Evolutionary conservation across 2,888 invertebrate genomes (phyloP).

Genomic region (Chaetogeoica ovagalla): DNA sequence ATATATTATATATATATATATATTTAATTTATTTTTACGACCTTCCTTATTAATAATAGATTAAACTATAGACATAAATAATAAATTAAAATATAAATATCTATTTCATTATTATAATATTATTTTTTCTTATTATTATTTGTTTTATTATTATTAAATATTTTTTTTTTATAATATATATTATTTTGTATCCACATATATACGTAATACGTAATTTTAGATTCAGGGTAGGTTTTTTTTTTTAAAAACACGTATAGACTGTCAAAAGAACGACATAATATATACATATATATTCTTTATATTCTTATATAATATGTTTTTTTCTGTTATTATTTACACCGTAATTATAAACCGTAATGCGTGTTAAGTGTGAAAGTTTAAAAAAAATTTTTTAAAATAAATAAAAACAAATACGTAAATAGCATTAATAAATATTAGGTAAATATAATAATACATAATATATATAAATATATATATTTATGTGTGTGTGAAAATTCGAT

Average conservation of each 20-base stretch:
- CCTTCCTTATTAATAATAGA: constrained; percentile 17
- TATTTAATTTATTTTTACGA: constrained; percentile 40
- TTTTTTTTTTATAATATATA: constrained; percentile 29
- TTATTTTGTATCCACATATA: constrained; percentile 38
- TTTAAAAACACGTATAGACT: constrained; percentile 23
- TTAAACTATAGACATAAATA: not conserved
- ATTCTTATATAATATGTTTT: constrained; percentile 39
- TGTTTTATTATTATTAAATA: constrained; percentile 20
- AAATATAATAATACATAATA: constrained; percentile 1
- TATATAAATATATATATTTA: too few relatives aligned
- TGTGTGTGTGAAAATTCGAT: constrained; percentile 34
- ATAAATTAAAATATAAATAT: constrained; percentile 2
- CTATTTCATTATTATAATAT: constrained; percentile 5
- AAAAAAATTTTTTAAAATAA: constrained; percentile 16
- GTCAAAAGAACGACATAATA: constrained; percentile 17
- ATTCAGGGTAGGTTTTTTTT: constrained; percentile 72
- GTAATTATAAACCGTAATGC: constrained; percentile 19
- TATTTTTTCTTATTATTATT: constrained; percentile 14
- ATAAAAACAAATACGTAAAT: constrained; percentile 49
- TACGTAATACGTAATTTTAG: constrained; percentile 83
- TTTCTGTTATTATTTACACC: constrained; percentile 29
- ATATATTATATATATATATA: too few relatives aligned
- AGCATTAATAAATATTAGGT: constrained; percentile 33
- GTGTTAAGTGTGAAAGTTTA: constrained; percentile 14
- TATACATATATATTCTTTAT: not conserved